A percentile compares a stretch with the other conserved stretches of the same genome.
These are phyloP conservation scores for Phrynocephalus vlangalii DNA, from an alignment of 2,797 vertebrate species.

Conservation along the genomic window DNA sequence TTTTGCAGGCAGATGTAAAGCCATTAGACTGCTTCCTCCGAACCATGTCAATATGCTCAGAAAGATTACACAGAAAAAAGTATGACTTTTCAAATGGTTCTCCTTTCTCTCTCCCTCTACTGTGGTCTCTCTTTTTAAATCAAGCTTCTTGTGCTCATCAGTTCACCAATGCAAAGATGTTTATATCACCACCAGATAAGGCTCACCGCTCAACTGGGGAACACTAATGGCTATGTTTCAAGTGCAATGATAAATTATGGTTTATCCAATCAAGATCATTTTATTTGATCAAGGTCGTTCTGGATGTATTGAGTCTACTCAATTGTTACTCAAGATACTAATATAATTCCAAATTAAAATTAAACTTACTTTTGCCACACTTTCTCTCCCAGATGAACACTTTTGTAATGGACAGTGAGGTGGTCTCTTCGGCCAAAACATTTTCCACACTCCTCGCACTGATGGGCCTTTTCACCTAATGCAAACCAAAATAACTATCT, in stretches of 20 bases:
- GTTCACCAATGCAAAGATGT: not conserved
- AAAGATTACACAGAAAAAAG: not conserved
- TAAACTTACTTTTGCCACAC: slow-evolving; percentile 95
- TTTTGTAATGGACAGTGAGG: slow-evolving; percentile 96
- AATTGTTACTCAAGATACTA: not conserved
- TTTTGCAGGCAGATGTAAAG: not conserved
- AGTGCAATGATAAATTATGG: not conserved
- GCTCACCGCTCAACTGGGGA: too few relatives aligned
- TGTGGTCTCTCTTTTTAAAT: not conserved
- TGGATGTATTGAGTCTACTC: not conserved
- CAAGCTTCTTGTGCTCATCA: not conserved
- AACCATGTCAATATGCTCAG: not conserved
- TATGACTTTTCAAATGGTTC: not conserved
- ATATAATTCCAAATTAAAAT: slow-evolving; percentile 20
- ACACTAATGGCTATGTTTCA: not conserved
- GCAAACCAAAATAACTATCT: slow-evolving; percentile 24
- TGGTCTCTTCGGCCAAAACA: slow-evolving; percentile 97
- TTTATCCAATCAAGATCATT: not conserved
- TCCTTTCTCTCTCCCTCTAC: not conserved
- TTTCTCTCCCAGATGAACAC: slow-evolving; percentile 96
- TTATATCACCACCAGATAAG: not conserved
- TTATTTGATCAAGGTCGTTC: not conserved
- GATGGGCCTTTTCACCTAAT: slow-evolving; percentile 95
- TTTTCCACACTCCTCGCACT: slow-evolving; percentile 98
- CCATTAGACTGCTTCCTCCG: not conserved